A percentile compares a stretch with the other conserved stretches of the same genome.
Conservation (phyloP, 1,140 invertebrate species). For the Bombus huntii region DNA sequence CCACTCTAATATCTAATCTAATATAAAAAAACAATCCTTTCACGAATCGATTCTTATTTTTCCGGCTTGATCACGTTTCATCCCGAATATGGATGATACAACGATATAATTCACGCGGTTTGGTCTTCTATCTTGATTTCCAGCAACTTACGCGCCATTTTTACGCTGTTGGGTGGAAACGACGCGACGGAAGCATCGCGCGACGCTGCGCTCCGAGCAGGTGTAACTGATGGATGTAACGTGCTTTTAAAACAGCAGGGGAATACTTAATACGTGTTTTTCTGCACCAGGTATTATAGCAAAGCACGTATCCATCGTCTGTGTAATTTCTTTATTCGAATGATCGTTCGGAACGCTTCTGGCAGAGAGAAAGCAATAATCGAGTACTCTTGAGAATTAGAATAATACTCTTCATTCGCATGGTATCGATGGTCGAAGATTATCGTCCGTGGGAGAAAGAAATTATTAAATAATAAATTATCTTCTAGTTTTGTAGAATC, state of each 20-base stretch:
- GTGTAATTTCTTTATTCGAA: conserved; percentile 61
- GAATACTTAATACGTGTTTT: conserved; percentile 68
- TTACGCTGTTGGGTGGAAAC: conserved; percentile 55
- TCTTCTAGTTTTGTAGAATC: too few relatives aligned
- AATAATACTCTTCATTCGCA: neutral
- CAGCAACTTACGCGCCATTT: conserved; percentile 37
- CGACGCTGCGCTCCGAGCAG: conserved; percentile 56
- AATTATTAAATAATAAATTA: too few relatives aligned
- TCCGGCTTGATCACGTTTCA: conserved; percentile 18
- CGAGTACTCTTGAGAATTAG: neutral
- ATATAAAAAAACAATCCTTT: conserved; percentile 53
- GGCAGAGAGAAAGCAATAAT: neutral
- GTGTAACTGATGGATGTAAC: conserved; percentile 69
- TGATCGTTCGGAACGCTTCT: neutral
- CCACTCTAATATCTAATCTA: conserved; percentile 22
- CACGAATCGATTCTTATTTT: conserved; percentile 10
- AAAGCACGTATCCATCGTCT: conserved; percentile 47
- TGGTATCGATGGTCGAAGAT: neutral
- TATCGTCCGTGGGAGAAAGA: neutral
- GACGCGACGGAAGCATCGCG: conserved; percentile 52
- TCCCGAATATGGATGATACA: conserved; percentile 47
- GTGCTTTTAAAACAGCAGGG: conserved; percentile 66
- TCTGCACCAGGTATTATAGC: conserved; percentile 62
- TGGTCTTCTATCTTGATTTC: neutral
- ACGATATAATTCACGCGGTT: conserved; percentile 15